Percentiles rank a stretch among this genome's conserved stretches.
These are phyloP conservation scores for Quadroppia sp. DNA, from an alignment of 2,888 invertebrate genomes.

Conservation along the genomic window DNA sequence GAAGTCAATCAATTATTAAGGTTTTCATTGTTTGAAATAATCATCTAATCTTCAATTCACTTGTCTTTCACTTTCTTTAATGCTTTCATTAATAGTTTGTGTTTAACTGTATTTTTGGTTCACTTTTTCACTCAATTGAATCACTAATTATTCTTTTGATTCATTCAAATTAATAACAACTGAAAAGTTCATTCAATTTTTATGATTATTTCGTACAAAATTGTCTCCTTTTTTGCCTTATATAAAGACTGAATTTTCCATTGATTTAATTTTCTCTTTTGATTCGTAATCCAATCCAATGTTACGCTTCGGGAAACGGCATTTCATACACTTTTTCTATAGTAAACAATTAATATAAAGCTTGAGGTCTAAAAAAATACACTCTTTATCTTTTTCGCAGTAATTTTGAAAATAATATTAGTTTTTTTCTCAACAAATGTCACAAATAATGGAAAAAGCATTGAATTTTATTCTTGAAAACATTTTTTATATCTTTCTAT, in stretches of 20 bases:
- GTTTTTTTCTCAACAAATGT: background rate
- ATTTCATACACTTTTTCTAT: background rate
- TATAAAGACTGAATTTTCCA: no score
- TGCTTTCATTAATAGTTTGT: background rate
- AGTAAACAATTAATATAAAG: conserved; percentile 9
- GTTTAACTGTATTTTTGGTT: background rate
- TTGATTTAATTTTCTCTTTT: background rate
- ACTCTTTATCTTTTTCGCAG: background rate
- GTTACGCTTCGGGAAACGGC: background rate
- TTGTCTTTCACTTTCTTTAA: conserved; percentile 1
- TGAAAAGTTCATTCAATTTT: no score
- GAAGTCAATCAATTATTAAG: conserved; percentile 18
- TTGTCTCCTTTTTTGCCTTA: no score
- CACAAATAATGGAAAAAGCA: no score
- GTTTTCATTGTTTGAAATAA: conserved; percentile 13
- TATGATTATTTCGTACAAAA: no score
- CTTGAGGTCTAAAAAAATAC: conserved; percentile 3
- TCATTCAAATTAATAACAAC: background rate
- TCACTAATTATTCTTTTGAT: background rate
- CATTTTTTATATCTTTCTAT: no score
- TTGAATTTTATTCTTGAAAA: no score
- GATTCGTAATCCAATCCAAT: background rate
- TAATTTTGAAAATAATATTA: background rate
- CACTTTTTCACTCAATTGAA: background rate
- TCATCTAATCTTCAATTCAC: conserved; percentile 9